Conservation (phyloP, 2,888 invertebrate species). For the Tetropium fuscum region DNA sequence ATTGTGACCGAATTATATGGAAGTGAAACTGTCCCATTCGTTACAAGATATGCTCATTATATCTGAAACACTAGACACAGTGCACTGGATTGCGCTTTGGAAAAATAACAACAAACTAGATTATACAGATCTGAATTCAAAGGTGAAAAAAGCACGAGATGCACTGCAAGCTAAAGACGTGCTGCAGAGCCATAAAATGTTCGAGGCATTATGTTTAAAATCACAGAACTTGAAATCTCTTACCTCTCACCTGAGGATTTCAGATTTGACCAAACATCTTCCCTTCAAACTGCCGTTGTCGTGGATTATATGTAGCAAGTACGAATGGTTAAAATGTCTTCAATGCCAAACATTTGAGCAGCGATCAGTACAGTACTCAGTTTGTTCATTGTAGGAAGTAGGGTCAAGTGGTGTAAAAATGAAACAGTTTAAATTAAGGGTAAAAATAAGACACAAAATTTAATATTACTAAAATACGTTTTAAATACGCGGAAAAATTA, state of each 20-base stretch:
- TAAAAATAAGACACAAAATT: too few species aligned
- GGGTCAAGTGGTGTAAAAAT: too few species aligned
- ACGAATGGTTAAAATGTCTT: not conserved
- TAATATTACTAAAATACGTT: too few species aligned
- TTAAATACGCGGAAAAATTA: too few species aligned
- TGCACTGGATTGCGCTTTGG: not conserved
- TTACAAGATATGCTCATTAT: constrained; percentile 2
- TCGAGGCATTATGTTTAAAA: constrained; percentile 2
- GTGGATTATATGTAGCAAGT: not conserved
- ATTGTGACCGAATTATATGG: constrained; percentile 1
- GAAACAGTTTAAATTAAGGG: too few species aligned
- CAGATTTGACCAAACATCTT: not conserved
- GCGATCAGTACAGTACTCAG: not conserved
- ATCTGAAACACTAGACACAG: not conserved
- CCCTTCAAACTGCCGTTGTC: constrained; percentile 1
- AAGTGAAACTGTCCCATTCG: not conserved
- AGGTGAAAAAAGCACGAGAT: constrained; percentile 2
- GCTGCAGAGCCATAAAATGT: constrained; percentile 3
- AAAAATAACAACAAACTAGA: constrained; percentile 3
- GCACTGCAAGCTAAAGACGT: not conserved
- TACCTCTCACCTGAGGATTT: constrained; percentile 1
- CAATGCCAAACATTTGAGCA: not conserved
- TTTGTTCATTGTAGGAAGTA: constrained; percentile 1
- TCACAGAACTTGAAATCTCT: constrained; percentile 3
- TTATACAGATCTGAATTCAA: not conserved